Evolutionary conservation across 1,140 invertebrate genomes (phyloP), one percentile per base, ranked within the genome.

Genomic region (roundworm (Caenorhabditis elegans)): DNA sequence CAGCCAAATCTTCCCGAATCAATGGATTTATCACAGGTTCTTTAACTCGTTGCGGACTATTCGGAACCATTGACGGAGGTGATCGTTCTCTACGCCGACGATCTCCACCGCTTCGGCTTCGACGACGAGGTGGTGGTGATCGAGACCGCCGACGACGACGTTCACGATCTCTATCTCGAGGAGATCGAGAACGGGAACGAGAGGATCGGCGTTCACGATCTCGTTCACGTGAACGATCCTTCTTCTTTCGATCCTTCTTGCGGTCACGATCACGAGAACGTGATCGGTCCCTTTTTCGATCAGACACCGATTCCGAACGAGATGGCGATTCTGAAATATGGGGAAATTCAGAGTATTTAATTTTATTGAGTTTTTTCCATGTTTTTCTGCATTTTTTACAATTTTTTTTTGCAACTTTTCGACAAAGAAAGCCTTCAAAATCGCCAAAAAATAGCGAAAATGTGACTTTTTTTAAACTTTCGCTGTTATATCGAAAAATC

Each of bases 211-310:
- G 43, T 5, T 49, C 76, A 26, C 49, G 34, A 34, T 85, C 78
- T 15, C 53, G 48, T 28, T 26, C 83, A 31, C 82, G 80, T 28
- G 39, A 82, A 26, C 83, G 75, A 70, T 70, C 60, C 17, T 70
- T 70, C 60, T 47, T 76, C 49, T 47, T 48, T 15, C 55, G 83
- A 79, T 79, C 81, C 17, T 60, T 79, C 26, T 77, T 77, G 17
- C 85, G 85, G 49, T 82, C 84, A 34, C 78, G 84, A 83, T 82
- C 84, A 17, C 78, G 48, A n/a, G 55, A 84, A 34, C 84, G 84
- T 0, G 82, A 51, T 19, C 75, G n/a, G 24, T 76, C 47, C 24
- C 36, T 49, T 39, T 81, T 65, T 3, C 47, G n/a, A n/a, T 80
- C 65, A 5, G 51, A 36, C 3, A 43, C 48, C 22, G 28, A 79